phyloP scores from a whole-genome alignment of 2,797 vertebrate genomes.

The Champsocephalus gunnari region DNA sequence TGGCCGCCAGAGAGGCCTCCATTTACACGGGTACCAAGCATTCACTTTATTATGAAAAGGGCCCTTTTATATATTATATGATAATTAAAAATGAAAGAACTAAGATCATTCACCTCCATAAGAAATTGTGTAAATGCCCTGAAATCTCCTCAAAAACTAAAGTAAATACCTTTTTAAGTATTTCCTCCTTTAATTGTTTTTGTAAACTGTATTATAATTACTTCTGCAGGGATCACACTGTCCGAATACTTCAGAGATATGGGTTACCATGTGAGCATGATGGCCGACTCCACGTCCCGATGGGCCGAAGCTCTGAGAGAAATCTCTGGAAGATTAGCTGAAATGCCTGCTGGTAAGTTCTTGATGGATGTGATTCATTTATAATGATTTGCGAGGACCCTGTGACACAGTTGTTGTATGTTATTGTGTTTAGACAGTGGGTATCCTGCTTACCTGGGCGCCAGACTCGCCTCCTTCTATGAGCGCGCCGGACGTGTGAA shows the following conservation, averaged over 20 bases:
- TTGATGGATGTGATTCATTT: too few relatives aligned
- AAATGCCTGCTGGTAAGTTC: slow-evolving; percentile 97
- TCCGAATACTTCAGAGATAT: slow-evolving; percentile 99
- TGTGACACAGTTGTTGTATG: slow-evolving; percentile 22
- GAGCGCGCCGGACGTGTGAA: slow-evolving; percentile 97
- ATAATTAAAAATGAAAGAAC: neutral
- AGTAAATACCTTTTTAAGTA: neutral
- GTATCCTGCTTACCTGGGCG: slow-evolving; percentile 91
- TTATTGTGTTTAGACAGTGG: slow-evolving; percentile 73
- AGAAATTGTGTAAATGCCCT: neutral
- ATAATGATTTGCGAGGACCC: neutral
- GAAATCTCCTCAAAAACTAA: neutral
- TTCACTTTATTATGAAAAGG: neutral
- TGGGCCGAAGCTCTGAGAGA: slow-evolving; percentile 99
- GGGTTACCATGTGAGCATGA: slow-evolving; percentile 99
- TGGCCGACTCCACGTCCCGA: slow-evolving; percentile 98
- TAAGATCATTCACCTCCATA: neutral
- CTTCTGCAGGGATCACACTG: slow-evolving; percentile 92
- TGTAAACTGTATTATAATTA: neutral
- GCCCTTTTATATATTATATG: neutral
- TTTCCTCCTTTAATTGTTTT: neutral
- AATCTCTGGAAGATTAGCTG: slow-evolving; percentile 96
- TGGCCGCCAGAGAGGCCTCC: slow-evolving; percentile 98
- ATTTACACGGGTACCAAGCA: slow-evolving; percentile 93
- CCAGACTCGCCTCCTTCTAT: slow-evolving; percentile 96